phyloP scores from a whole-genome alignment of 2,888 invertebrate species.

The Thecophora atra region DNA sequence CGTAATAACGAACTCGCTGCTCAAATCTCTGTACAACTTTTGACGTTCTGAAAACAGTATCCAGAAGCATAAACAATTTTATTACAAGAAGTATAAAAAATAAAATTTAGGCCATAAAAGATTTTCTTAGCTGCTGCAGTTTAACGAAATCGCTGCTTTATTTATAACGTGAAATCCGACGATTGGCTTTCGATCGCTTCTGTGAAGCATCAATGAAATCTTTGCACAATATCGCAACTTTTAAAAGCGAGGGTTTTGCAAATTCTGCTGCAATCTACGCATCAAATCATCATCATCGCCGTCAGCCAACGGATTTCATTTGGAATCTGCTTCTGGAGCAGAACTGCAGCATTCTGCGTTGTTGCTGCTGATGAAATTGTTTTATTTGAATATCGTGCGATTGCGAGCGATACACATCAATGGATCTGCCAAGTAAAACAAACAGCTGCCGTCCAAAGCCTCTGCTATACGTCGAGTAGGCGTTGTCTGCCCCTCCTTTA shows the following conservation, averaged over 20 bases:
- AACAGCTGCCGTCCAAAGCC: not conserved
- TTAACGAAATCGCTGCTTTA: too few relatives aligned
- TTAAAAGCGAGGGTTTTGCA: too few relatives aligned
- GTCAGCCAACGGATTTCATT: slow-evolving; percentile 5
- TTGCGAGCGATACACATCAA: slow-evolving; percentile 25
- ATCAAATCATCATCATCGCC: not conserved
- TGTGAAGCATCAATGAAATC: too few relatives aligned
- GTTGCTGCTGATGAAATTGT: slow-evolving; percentile 10
- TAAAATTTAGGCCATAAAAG: not conserved
- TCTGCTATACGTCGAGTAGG: not conserved
- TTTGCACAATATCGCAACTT: too few relatives aligned
- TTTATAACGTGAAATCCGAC: too few relatives aligned
- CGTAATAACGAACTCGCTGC: slow-evolving; percentile 4
- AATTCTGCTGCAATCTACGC: not conserved
- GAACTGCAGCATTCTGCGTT: slow-evolving; percentile 12
- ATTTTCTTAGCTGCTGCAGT: too few relatives aligned
- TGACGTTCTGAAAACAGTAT: not conserved
- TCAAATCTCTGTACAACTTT: slow-evolving; percentile 3
- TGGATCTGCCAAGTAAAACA: slow-evolving; percentile 34
- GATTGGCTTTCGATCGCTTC: too few relatives aligned
- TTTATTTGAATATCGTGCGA: slow-evolving; percentile 10
- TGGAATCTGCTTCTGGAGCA: slow-evolving; percentile 17
- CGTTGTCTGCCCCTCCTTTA: slow-evolving; percentile 13
- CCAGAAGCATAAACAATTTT: not conserved
- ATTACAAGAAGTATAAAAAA: not conserved